Evolutionary conservation across 2,113 vertebrate genomes (phyloP).

Genomic region (Tragulus kanchil): DNA sequence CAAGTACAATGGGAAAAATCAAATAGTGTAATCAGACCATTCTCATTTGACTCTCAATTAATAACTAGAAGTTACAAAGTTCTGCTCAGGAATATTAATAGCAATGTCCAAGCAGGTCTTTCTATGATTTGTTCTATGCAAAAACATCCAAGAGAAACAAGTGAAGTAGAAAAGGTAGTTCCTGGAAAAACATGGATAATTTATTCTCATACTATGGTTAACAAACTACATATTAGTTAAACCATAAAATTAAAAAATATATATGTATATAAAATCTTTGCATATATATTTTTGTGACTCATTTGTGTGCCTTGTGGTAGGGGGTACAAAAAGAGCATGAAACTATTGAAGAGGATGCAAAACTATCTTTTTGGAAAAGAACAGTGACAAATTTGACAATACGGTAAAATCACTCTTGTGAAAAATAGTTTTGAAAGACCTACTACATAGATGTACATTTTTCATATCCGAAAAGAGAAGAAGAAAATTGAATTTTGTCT

Average conservation of each 20-base stretch:
- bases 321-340: background rate
- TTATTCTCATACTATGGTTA: background rate
- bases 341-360: background rate
- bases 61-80: slow-evolving; percentile 33
- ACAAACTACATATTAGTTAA: slow-evolving; percentile 24
- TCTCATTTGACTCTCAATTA: slow-evolving; percentile 66
- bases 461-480: background rate
- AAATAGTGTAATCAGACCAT: slow-evolving; percentile 41
- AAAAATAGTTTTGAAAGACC: slow-evolving; percentile 37
- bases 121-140: background rate
- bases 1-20: slow-evolving; percentile 63
- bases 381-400: background rate
- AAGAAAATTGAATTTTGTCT: slow-evolving; percentile 43
- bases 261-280: too few relatives aligned
- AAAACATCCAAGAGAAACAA: background rate
- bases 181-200: slow-evolving; percentile 9
- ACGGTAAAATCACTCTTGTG: background rate
- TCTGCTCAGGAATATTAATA: slow-evolving; percentile 63
- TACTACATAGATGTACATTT: background rate
- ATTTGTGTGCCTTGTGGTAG: background rate
- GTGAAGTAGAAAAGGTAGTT: background rate
- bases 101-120: background rate
- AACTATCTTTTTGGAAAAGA: slow-evolving; percentile 5
- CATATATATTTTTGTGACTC: background rate
- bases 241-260: background rate